Evolutionary conservation across 2,113 vertebrate genomes (phyloP).

Genomic region (Peromyscus polionotus): DNA sequence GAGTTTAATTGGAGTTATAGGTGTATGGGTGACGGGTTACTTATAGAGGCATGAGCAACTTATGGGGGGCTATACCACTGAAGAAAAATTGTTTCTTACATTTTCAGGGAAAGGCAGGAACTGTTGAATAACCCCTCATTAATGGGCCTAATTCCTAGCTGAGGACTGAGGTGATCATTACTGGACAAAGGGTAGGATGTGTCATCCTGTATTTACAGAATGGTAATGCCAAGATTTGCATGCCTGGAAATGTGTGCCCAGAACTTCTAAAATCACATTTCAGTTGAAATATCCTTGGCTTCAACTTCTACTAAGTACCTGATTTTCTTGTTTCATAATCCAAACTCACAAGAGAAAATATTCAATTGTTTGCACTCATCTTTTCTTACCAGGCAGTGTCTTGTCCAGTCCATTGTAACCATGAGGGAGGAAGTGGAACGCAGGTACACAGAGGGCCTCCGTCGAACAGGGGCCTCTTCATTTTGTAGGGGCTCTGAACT

Average conservation of each 20-base stretch:
- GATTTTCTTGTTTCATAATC: neutral
- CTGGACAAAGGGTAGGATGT: neutral
- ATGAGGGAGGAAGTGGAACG: neutral
- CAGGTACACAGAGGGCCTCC: neutral
- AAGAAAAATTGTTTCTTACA: neutral
- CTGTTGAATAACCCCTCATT: neutral
- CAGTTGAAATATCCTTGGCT: neutral
- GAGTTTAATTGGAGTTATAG: neutral
- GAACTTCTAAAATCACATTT: constrained; percentile 45
- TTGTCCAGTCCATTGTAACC: neutral
- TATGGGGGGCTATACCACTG: neutral
- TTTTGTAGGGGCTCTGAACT: constrained; percentile 3
- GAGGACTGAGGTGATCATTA: neutral
- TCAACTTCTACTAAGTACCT: neutral
- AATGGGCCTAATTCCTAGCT: neutral
- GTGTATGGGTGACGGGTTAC: neutral
- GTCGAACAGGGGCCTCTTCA: neutral
- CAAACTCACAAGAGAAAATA: constrained; percentile 26
- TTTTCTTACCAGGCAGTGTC: neutral
- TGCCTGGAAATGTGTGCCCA: neutral
- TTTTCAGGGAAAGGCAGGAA: neutral
- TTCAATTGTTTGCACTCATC: neutral
- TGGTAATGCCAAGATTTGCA: neutral
- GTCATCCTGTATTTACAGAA: neutral
- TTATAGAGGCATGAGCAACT: neutral